Evolutionary conservation across 2,888 invertebrate species (phyloP), one percentile per base, ranked within the genome.

Genomic region (Azorinus chamasolen): DNA sequence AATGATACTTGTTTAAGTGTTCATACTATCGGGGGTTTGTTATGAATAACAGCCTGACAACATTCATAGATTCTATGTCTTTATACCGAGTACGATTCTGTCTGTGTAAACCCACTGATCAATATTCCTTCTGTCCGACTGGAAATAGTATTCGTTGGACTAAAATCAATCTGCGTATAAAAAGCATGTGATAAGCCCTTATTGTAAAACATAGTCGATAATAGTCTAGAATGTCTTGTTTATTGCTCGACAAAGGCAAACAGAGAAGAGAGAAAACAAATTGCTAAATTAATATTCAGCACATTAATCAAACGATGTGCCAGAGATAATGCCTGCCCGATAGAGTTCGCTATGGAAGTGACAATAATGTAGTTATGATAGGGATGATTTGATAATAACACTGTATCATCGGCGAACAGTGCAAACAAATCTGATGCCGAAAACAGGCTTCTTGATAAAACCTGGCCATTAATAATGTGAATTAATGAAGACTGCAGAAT

Each of bases 271-370:
- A 69, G 72, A 81, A 78, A 81, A 81, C 81, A 81, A 81, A 81
- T 81, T 81, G 81, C 81, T 81, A 81, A 81, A 81, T 81, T 81
- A 81, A 81, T 81, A 81, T 81, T 81, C 81, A 78, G 75, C 58
- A 78, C 78, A 81, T 81, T 81, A 78, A 81, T 81, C 81, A 78
- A 78, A 65, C 71, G 75, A 78, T 81, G 65, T 74, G 78, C 61
- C 77, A 72, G 45, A 53, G 78, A 81, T 81, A 81, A 81, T 81
- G 68, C 54, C 62, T 32, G 51, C 45, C n/a, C 62, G 77, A 71
- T 74, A 57, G 71, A 55, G 68, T 50, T 20, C 62, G 20, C 48
- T 59, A 51, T 71, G 61, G 58, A 68, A 70, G 74, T 57, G 77
- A 77, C 77, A 69, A 71, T 74, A 71, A 66, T 55, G 70, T 43